Percentiles rank a stretch among this genome's conserved stretches.
Conservation (phyloP, 1,140 invertebrate species). For the Drosophila bipectinata region DNA sequence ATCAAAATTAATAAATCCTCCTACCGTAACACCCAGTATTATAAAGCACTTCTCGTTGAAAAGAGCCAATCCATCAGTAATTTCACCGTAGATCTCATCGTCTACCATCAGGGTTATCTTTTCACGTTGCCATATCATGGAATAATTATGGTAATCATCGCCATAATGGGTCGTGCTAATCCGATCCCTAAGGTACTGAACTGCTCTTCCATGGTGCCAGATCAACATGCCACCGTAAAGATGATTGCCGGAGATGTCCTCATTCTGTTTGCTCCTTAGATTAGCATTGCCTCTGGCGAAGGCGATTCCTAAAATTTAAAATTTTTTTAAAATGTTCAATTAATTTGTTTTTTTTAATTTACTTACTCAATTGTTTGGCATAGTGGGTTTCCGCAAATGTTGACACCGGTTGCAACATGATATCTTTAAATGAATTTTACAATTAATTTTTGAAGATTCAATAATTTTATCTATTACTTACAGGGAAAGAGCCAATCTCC, state of each 20-base stretch:
- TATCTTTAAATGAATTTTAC: conserved; percentile 27
- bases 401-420: conserved; percentile 68
- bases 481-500: conserved; percentile 72
- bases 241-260: conserved; percentile 59
- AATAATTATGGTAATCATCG: conserved; percentile 87
- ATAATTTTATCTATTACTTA: conserved; percentile 14
- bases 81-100: conserved; percentile 77
- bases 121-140: conserved; percentile 87
- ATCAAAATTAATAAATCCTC: conserved; percentile 69
- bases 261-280: conserved; percentile 42
- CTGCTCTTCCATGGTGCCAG: conserved; percentile 42
- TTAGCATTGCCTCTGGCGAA: conserved; percentile 60
- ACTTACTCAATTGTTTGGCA: conserved; percentile 68
- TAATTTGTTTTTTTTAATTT: neutral
- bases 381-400: conserved; percentile 67
- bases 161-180: conserved; percentile 83
- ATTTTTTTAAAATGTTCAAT: too few relatives aligned
- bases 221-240: conserved; percentile 62
- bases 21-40: conserved; percentile 74
- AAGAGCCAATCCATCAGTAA: conserved; percentile 39
- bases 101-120: conserved; percentile 86
- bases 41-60: conserved; percentile 71
- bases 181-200: conserved; percentile 44
- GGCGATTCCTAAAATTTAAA: conserved; percentile 46
- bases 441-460: neutral